Evolutionary conservation across 23 tunicate species (phyloP), one percentile per base, ranked within the genome.

Genomic region (Trididemnum nubilum): DNA sequence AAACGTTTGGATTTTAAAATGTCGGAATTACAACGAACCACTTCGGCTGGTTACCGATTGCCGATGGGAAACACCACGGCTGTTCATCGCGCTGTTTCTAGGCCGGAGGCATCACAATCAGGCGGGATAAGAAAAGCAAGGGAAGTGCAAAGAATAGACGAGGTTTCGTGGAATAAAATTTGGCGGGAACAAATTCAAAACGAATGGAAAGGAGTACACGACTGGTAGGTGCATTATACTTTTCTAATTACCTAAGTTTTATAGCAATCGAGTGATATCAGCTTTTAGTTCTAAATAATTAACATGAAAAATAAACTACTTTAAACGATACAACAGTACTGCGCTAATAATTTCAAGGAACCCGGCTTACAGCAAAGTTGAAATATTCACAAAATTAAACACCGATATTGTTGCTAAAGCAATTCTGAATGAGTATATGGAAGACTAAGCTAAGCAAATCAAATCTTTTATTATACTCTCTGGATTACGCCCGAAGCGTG

Each of bases 11-110:
- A n/a, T n/a, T n/a, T n/a, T n/a, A n/a, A n/a, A n/a, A n/a, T n/a
- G n/a, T n/a, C n/a, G n/a, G n/a, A n/a, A n/a, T n/a, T n/a, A 52
- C 75, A 72, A 76, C 97, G 97, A 1, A 86, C 97, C 32, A 91
- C 97, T 0, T 91, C 97, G 33, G 97, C 97, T 67, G 97, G 97
- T 15, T 91, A 91, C 36, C 90, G 97, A 26, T 37, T 91, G 54
- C 91, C 97, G 1, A n/a, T 86, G 21, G 90, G 87, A 12, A 64
- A 91, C 54, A 90, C 96, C 15, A 33, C 96, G 9, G 37, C 82
- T 33, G 87, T 80, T 4, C 87, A 81, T 44, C 91, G 87, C 32
- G 84, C 66, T 35, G 81, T 77, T 32, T 2, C 88, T 32, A 88
- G 87, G 35, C 78, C 77, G 51, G 82, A 65, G 30, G 80, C 79